Percentiles rank a stretch among this genome's conserved stretches.
Conservation (phyloP, 2,113 vertebrate species). For the Dicrurus megarhynchus region DNA sequence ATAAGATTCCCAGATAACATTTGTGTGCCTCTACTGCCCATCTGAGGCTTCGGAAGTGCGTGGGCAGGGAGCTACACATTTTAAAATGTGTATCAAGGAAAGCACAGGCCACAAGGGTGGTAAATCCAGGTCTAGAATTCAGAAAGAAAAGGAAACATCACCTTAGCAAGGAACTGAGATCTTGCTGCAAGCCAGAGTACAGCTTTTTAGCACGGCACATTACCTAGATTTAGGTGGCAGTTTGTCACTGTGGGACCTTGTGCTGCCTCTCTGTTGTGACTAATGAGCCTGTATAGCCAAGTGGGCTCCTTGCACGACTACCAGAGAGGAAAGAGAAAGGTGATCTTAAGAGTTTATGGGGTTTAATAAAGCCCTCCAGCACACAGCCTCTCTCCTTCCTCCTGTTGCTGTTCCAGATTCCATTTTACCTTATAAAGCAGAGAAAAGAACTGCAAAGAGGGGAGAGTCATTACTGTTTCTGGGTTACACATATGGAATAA, state of each 20-base stretch:
- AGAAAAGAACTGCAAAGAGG: background rate
- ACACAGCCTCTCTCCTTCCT: background rate
- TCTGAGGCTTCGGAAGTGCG: background rate
- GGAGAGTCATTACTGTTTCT: background rate
- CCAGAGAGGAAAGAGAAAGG: background rate
- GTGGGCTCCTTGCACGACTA: background rate
- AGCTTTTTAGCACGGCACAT: background rate
- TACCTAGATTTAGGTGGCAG: conserved; percentile 51
- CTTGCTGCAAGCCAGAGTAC: background rate
- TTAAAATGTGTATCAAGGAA: background rate
- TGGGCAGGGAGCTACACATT: background rate
- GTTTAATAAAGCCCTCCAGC: background rate
- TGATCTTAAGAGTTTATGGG: background rate
- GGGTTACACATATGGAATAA: background rate
- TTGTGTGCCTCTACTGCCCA: background rate
- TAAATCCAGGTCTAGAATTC: background rate
- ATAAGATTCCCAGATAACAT: background rate
- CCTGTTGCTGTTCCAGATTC: background rate
- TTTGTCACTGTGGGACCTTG: conserved; percentile 24
- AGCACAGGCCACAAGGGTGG: background rate
- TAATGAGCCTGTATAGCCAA: conserved; percentile 11
- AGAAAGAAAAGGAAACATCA: background rate
- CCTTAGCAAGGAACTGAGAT: background rate
- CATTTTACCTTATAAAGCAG: background rate
- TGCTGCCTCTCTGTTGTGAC: conserved; percentile 24